A percentile compares a stretch with the other conserved stretches of the same genome.
Conservation (phyloP, 2,888 invertebrate species). For the Dasypolia templi region DNA sequence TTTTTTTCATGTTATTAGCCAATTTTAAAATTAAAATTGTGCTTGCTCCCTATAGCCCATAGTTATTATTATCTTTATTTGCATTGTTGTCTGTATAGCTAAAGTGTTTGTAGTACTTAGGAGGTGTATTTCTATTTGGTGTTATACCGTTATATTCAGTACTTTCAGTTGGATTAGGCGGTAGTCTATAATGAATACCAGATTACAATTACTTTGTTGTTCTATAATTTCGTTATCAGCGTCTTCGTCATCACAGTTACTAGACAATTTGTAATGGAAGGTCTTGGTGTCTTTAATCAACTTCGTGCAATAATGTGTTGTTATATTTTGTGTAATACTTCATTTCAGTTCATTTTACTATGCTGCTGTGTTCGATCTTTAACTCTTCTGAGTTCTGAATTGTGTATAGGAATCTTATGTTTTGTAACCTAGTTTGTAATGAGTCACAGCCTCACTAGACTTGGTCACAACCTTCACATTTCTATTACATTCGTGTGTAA, state of each 20-base stretch:
- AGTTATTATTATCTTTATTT: background rate
- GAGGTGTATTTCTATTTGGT: conserved; percentile 17
- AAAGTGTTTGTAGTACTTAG: background rate
- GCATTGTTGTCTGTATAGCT: background rate
- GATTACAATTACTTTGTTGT: conserved; percentile 9
- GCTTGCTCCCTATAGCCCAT: background rate
- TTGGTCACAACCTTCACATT: conserved; percentile 60
- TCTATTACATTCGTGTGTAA: conserved; percentile 59
- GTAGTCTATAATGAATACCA: background rate
- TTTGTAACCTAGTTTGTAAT: conserved; percentile 36
- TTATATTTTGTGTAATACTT: background rate
- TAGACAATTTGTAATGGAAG: background rate
- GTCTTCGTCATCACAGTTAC: conserved; percentile 19
- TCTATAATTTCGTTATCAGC: conserved; percentile 8
- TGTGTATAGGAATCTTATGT: conserved; percentile 31
- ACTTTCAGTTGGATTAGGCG: background rate
- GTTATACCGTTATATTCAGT: background rate
- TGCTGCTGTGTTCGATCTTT: background rate
- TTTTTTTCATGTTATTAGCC: background rate
- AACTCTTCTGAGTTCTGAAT: background rate
- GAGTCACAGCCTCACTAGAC: conserved; percentile 36
- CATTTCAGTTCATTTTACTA: conserved; percentile 1
- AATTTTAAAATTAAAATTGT: conserved; percentile 1
- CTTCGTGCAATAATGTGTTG: conserved; percentile 8
- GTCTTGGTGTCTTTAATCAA: conserved; percentile 14